A percentile compares a stretch with the other conserved stretches of the same genome.
phyloP scores from a whole-genome alignment of 2,888 invertebrate genomes.

The Diaprepes abbreviatus region DNA sequence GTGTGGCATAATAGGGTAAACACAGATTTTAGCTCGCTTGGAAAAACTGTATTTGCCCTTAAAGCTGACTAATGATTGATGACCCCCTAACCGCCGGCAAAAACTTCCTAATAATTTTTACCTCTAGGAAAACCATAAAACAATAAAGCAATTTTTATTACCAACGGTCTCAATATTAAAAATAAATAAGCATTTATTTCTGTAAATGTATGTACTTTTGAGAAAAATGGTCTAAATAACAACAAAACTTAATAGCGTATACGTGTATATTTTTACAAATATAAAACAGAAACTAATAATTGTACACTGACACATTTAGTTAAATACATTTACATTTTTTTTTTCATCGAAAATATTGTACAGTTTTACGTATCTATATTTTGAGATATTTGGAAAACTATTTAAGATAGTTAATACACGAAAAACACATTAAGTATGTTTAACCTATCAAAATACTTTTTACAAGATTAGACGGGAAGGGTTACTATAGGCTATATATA shows the following conservation, averaged over 20 bases:
- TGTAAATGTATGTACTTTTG: conserved; percentile 1
- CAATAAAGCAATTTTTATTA: conserved; percentile 1
- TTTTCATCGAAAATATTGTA: conserved; percentile 65
- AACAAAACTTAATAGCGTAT: conserved; percentile 59
- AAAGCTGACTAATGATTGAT: too few relatives aligned
- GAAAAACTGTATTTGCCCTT: too few relatives aligned
- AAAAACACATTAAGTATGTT: conserved; percentile 27
- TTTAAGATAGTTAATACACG: conserved; percentile 27
- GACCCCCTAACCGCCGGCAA: too few relatives aligned
- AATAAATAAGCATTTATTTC: conserved; percentile 18
- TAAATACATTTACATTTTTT: conserved; percentile 58
- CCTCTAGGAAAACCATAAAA: conserved; percentile 45
- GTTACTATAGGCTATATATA: conserved; percentile 19
- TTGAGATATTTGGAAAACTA: conserved; percentile 21
- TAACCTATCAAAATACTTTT: conserved; percentile 62
- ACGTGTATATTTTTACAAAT: conserved; percentile 63
- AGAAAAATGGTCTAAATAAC: conserved; percentile 32
- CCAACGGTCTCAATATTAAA: conserved; percentile 4
- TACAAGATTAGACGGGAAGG: conserved; percentile 50
- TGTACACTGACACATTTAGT: conserved; percentile 53
- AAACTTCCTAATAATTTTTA: too few relatives aligned
- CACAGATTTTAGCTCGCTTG: too few relatives aligned
- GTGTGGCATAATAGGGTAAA: too few relatives aligned
- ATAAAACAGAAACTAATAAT: conserved; percentile 54
- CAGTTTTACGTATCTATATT: conserved; percentile 68